A percentile compares a stretch with the other conserved stretches of the same genome.
Evolutionary conservation across 2,888 invertebrate species (phyloP).

Genomic region (Schizaphis graminum): DNA sequence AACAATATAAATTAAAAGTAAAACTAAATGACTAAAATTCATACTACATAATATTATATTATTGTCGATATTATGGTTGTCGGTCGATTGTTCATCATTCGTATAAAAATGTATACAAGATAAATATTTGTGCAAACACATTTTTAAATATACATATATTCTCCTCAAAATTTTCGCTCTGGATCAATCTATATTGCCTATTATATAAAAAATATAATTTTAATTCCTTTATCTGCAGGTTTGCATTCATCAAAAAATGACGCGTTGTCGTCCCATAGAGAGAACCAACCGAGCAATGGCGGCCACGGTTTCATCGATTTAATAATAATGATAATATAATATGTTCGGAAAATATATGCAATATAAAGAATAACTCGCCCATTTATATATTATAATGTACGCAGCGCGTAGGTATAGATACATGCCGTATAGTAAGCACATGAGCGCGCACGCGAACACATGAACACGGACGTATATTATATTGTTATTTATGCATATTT

Average conservation of each 20-base stretch:
- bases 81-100: no score
- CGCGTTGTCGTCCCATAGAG: not conserved
- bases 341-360: not conserved
- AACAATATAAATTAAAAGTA: no score
- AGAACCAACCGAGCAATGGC: not conserved
- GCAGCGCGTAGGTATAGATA: not conserved
- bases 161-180: no score
- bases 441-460: not conserved
- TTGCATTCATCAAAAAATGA: not conserved
- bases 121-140: not conserved
- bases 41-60: no score
- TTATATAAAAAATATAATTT: not conserved
- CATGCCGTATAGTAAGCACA: not conserved
- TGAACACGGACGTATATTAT: not conserved
- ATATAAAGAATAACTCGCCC: not conserved
- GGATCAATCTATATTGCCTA: not conserved
- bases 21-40: no score
- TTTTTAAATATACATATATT: not conserved
- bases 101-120: not conserved
- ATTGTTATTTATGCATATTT: conserved; percentile 4
- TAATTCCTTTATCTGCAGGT: not conserved
- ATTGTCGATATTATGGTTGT: no score
- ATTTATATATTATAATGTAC: not conserved
- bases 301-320: not conserved
- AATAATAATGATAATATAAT: not conserved